A percentile compares a stretch with the other conserved stretches of the same genome.
phyloP scores from a whole-genome alignment of 2,113 vertebrate species.

The Tenrec ecaudatus region DNA sequence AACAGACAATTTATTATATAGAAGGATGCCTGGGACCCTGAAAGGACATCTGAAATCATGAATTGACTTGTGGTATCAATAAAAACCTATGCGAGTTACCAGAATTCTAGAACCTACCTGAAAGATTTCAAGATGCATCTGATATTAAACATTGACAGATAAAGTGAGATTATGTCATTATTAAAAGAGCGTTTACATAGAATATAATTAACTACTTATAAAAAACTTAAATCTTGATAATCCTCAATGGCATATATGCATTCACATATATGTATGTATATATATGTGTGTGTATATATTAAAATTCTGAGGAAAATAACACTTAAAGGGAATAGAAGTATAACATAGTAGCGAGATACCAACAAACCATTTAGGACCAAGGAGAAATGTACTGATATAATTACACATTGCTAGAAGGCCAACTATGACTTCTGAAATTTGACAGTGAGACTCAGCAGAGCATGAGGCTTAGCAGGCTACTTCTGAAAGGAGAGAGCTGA shows the following conservation, averaged over 20 bases:
- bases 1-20: neutral
- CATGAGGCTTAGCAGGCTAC: neutral
- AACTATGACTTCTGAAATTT: neutral
- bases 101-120: neutral
- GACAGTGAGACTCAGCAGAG: neutral
- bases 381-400: slow-evolving; percentile 3
- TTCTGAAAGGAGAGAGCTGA: neutral
- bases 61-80: neutral
- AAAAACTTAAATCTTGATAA: too few species aligned
- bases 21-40: neutral
- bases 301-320: neutral
- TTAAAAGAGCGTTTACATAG: neutral
- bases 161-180: neutral
- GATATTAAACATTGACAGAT: neutral
- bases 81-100: neutral
- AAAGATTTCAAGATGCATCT: neutral
- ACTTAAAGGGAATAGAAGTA: neutral
- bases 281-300: neutral
- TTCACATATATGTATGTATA: neutral
- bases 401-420: neutral
- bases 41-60: neutral
- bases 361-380: neutral
- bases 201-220: neutral
- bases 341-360: neutral
- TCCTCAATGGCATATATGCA: too few species aligned